Base-by-base conservation (phyloP, 64 coral and sea anemone genomes). In the Montipora cactus region DNA sequence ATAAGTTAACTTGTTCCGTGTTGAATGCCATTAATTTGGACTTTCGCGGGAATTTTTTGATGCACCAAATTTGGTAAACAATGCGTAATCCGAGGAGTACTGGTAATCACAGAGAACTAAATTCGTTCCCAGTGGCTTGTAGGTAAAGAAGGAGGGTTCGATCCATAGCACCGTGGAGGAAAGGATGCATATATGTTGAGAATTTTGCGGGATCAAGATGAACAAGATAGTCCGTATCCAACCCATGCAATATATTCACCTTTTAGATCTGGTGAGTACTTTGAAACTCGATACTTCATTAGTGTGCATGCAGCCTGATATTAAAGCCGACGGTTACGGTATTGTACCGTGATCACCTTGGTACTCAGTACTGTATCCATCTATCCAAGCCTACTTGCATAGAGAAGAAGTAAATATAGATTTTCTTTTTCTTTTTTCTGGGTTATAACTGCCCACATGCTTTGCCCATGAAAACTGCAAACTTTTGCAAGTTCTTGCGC, bases 181-280 rank as follows among this genome's bases (percentile, higher is more conserved):
- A 37, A 37, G 37, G 37, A 37, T 2, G 37, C 37, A 37, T 37
- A 2, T 37, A 37, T 37, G 37, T 37, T 37, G 37, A 37, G 37
- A 37, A 37, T 75, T 81, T 91, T 70, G 1, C 16, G 53, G 52
- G 20, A 87, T 49, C 87, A 91, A 89, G 37, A 98, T 98, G 97
- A 95, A 88, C 49, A 96, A 94, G 20, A 93, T 98, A 25, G 97
- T 98, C 53, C 97, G 97, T 18, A 98, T 98, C 44, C 91, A 94
- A 47, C 97, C 97, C 2, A 76, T 96, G 84, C 91, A 96, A 55
- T 98, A 98, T 50, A 83, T 98, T 19, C 97, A 98, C 49, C 87
- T 98, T 47, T 83, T 94, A 89, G 97, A 98, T 47, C 77, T 98
- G 91, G 97, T 98, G 91, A 88, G 97, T 82, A 48, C 20, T n/a